These are phyloP conservation scores for Lamprotornis superbus DNA, from an alignment of 2,113 vertebrate species.

Conservation along the genomic window DNA sequence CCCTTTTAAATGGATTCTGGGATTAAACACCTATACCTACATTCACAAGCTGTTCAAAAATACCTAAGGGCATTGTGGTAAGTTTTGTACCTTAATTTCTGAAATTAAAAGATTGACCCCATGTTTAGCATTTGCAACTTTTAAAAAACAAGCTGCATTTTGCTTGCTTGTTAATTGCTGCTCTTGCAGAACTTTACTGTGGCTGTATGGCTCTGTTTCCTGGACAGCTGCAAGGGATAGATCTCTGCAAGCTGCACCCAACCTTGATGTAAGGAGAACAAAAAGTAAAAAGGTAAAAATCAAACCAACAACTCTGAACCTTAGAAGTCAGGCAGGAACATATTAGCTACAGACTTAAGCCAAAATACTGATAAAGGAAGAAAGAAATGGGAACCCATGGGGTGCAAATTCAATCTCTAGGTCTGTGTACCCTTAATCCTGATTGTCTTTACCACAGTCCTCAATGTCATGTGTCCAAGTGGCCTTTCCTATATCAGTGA, in stretches of 20 bases:
- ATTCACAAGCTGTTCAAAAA: background rate
- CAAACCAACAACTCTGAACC: accelerated
- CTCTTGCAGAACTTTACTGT: background rate
- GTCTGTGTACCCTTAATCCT: background rate
- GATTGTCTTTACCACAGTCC: background rate
- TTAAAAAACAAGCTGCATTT: background rate
- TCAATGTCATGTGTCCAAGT: accelerated
- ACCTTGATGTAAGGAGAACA: background rate
- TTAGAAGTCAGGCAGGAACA: background rate
- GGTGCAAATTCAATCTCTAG: background rate
- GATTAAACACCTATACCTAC: conserved; percentile 56
- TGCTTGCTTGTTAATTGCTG: background rate
- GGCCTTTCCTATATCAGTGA: background rate
- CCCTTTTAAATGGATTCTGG: conserved; percentile 65
- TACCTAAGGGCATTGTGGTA: background rate
- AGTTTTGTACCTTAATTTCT: background rate
- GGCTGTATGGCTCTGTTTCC: background rate
- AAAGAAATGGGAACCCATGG: background rate
- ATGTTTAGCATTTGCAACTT: background rate
- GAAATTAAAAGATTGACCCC: background rate
- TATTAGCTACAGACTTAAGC: background rate
- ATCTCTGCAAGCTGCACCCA: background rate
- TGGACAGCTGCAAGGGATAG: background rate
- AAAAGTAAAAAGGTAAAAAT: background rate
- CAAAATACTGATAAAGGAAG: background rate